A percentile compares a stretch with the other conserved stretches of the same genome.
Evolutionary conservation across 2,113 vertebrate genomes (phyloP).

Genomic region (Canis aureus): DNA sequence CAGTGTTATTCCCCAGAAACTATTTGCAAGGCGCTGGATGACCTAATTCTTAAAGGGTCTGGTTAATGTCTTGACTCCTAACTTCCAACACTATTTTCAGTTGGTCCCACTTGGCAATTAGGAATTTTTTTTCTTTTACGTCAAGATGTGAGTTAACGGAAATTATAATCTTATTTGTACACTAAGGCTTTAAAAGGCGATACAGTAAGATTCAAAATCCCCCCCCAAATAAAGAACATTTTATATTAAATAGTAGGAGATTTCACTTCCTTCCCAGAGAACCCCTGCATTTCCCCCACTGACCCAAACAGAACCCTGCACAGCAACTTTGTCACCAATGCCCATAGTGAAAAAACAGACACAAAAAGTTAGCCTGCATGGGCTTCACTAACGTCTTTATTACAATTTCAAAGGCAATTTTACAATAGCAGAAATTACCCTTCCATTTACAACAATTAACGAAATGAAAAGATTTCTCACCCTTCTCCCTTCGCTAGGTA

Average conservation of each 20-base stretch:
- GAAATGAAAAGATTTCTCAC: background rate
- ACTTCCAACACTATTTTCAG: conserved; percentile 33
- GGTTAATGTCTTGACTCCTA: conserved; percentile 5
- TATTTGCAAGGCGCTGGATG: background rate
- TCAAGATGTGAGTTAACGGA: background rate
- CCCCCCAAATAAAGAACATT: background rate
- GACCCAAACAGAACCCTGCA: background rate
- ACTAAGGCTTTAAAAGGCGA: background rate
- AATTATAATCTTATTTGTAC: background rate
- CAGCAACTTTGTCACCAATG: background rate
- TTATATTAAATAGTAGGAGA: background rate
- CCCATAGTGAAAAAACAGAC: background rate
- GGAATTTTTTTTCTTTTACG: background rate
- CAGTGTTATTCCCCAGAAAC: background rate
- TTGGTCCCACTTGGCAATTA: background rate
- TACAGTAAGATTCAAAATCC: conserved; percentile 38
- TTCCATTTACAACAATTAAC: background rate
- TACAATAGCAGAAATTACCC: conserved; percentile 20
- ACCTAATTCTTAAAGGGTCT: conserved; percentile 45
- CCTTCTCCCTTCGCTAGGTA: background rate
- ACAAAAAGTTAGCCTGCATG: background rate
- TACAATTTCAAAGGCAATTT: conserved; percentile 18
- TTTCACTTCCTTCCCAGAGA: background rate
- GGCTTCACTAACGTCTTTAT: background rate
- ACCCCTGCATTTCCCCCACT: background rate